A percentile compares a stretch with the other conserved stretches of the same genome.
phyloP scores from a whole-genome alignment of 2,113 vertebrate genomes.

The Misgurnus anguillicaudatus region DNA sequence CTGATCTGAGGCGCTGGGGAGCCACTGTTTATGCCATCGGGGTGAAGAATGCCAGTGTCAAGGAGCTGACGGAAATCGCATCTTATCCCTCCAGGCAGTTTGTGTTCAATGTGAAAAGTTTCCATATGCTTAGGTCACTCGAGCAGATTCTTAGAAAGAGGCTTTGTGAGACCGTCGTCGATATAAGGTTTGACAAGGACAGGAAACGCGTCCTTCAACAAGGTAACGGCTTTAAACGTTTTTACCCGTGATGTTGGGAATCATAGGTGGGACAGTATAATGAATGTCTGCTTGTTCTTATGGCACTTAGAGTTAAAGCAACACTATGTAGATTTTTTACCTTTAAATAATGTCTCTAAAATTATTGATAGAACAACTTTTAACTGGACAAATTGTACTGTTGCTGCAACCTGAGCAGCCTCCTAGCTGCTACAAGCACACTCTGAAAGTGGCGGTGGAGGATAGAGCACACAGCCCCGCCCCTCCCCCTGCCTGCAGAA shows the following conservation, averaged over 20 bases:
- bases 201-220: constrained; percentile 58
- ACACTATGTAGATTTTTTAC: no score
- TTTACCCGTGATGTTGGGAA: no score
- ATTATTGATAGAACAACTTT: no score
- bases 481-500: no score
- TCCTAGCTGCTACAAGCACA: no score
- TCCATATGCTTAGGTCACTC: constrained; percentile 69
- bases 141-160: constrained; percentile 68
- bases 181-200: constrained; percentile 15
- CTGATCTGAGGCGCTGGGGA: constrained; percentile 65
- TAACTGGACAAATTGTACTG: no score
- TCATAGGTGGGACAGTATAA: background rate
- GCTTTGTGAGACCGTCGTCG: constrained; percentile 72
- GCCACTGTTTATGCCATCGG: constrained; percentile 77
- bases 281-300: background rate
- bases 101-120: constrained; percentile 69
- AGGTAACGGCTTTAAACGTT: constrained; percentile 65
- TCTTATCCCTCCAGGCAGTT: constrained; percentile 74
- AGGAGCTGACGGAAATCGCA: constrained; percentile 70
- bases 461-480: no score
- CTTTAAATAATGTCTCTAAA: no score
- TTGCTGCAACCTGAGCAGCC: no score
- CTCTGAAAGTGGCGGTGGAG: no score
- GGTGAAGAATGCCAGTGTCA: constrained; percentile 61
- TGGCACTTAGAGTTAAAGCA: no score